Evolutionary conservation across 2,888 invertebrate species (phyloP), one percentile per base, ranked within the genome.

Genomic region (Ormyrus thymus): DNA sequence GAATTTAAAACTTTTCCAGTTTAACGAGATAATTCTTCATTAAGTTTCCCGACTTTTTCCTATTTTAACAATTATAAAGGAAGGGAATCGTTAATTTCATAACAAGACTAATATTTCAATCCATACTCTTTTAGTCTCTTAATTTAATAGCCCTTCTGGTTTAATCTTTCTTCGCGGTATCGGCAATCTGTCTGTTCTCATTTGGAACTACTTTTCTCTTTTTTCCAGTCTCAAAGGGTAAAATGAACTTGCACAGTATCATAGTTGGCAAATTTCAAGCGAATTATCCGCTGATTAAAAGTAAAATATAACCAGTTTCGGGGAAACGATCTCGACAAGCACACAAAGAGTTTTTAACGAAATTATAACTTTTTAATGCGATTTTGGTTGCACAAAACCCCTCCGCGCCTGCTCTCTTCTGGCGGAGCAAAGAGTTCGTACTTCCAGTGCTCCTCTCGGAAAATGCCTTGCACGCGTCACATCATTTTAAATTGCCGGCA

Each of bases 341-440:
- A 6, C 6, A 58, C 64, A 74, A 56, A 65, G 9, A 74, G 73
- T 74, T 74, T 46, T 29, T 29, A 74, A 65, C 45, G 13, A 74
- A 74, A 58, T 74, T 58, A 48, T 48, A 65, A 65, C 56, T 64
- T 65, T 29, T 65, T 72, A 61, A 71, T 61, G 51, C 13, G 59
- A 51, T 71, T 71, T 59, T 13, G 51, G 50, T 61, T 69, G 15
- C 11, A 51, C 51, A 58, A 69, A 69, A 58, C 56, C 43, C 58
- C 46, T 29, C 69, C 29, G 0, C 15, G 29, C 29, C 29, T 1
- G 29, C 4, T 29, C 29, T 29, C 29, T 29, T 4, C 29, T 29
- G 29, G 29, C 11, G 43, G 13, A 7, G 45, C 29, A 55, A 53
- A 55, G 55, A 55, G 68, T 48, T 13, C 11, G 45, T 58, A n/a